Percentiles rank a stretch among this genome's conserved stretches.
Evolutionary conservation across 2,797 vertebrate genomes (phyloP).

Genomic region (Sebastes ruberrimus): DNA sequence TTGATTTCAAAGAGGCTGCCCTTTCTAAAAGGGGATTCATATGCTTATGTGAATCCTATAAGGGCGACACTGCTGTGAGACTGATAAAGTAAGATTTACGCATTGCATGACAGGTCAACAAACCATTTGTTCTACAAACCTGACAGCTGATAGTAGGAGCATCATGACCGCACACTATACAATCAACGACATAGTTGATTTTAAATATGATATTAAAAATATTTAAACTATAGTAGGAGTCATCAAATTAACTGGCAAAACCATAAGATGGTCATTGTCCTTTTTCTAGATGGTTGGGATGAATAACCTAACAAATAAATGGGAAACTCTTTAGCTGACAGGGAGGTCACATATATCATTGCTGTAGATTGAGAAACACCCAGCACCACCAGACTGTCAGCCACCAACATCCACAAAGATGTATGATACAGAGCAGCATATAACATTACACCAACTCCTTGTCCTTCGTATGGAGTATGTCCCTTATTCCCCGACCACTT

Average conservation of each 20-base stretch:
- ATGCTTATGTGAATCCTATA: neutral
- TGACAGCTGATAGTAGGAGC: neutral
- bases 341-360: neutral
- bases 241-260: neutral
- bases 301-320: neutral
- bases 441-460: neutral
- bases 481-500: constrained; percentile 19
- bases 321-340: neutral
- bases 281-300: neutral
- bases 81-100: neutral
- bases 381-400: neutral
- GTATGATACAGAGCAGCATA: neutral
- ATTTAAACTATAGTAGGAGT: neutral
- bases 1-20: neutral
- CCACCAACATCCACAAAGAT: neutral
- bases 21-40: neutral
- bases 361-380: neutral
- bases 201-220: neutral
- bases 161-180: neutral
- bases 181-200: neutral
- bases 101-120: neutral
- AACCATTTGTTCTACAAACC: neutral
- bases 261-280: neutral
- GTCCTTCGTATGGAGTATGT: neutral
- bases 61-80: neutral